Base-by-base conservation (phyloP, 2,113 vertebrate species). In the Lepisosteus osseus region DNA sequence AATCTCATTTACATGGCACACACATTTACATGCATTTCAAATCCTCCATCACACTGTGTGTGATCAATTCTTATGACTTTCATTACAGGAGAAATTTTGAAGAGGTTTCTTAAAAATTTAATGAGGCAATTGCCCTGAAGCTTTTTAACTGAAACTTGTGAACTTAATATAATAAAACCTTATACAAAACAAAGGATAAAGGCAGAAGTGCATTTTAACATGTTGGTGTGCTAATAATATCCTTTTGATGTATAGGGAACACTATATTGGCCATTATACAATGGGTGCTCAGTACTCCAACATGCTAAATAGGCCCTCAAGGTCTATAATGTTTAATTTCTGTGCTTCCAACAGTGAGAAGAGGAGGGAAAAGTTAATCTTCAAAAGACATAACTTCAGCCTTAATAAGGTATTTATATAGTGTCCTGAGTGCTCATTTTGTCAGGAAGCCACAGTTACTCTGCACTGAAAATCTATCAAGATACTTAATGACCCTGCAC, bases 401-500 rank as follows among this genome's bases (percentile, higher is more conserved):
- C 69, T 54, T 64, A 44, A 76, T 70, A 66, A 56, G 55, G 72
- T 66, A 78, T 83, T 75, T 76, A 68, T 76, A 51, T 61, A 74
- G 77, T 72, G 65, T 67, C 62, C 71, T 44, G 69, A 72, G 61
- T 64, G 65, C 70, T 73, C 61, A 64, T 79, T 76, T 69, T 45
- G 73, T 43, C 64, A 65, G 57, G 66, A 64, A 65, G 56, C 68
- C 73, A 75, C 66, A 57, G 69, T 41, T 43, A 54, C 44, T 64
- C 67, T 65, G 68, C 75, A 72, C 55, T 64, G 15, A 68, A 78
- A 79, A 80, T 80, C 65, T 74, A 78, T 84, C 77, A 84, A 59
- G 55, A 51, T 79, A 70, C 72, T 54, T 80, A 85, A 85, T 86
- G 78, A 87, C 69, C 75, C 79, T 61, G 68, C 54, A 15, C 71